Evolutionary conservation across 2,797 vertebrate species (phyloP).

Genomic region (Percopsis omiscomaycus): DNA sequence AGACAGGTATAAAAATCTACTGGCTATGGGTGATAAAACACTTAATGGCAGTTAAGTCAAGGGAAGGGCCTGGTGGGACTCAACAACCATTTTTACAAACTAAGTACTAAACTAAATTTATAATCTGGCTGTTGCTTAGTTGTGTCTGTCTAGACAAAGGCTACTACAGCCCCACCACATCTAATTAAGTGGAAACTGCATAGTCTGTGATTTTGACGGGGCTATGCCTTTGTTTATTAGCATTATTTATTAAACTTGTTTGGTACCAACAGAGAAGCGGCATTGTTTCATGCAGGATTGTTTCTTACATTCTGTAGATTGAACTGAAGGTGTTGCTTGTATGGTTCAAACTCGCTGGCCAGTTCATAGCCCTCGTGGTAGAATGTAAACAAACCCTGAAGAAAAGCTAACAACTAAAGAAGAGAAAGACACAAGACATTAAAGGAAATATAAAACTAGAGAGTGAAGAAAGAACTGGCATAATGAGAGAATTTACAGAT

Average conservation of each 20-base stretch:
- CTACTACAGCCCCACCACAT: too few species aligned
- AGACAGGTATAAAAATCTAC: too few species aligned
- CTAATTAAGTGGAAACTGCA: too few species aligned
- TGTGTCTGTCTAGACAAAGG: too few species aligned
- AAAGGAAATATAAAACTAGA: slow-evolving; percentile 24
- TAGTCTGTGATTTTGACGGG: too few species aligned
- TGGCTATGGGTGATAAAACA: too few species aligned
- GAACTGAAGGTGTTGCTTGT: slow-evolving; percentile 97
- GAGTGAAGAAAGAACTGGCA: slow-evolving; percentile 4
- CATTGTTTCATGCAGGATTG: neutral
- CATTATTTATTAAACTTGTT: neutral
- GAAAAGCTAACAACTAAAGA: slow-evolving; percentile 92
- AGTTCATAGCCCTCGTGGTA: slow-evolving; percentile 98
- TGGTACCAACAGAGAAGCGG: neutral
- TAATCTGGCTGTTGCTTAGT: too few species aligned
- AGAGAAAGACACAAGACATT: slow-evolving; percentile 40
- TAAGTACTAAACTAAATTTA: too few species aligned
- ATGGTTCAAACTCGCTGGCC: slow-evolving; percentile 94
- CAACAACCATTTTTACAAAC: too few species aligned
- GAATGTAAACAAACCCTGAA: slow-evolving; percentile 97
- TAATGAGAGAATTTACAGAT: too few species aligned
- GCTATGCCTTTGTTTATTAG: neutral
- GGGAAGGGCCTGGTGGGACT: too few species aligned
- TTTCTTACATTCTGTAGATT: slow-evolving; percentile 95
- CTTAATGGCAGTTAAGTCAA: too few species aligned